Percentiles rank a stretch among this genome's conserved stretches.
Conservation (phyloP, 1,140 invertebrate genomes). For the Nylanderia fulva region DNA sequence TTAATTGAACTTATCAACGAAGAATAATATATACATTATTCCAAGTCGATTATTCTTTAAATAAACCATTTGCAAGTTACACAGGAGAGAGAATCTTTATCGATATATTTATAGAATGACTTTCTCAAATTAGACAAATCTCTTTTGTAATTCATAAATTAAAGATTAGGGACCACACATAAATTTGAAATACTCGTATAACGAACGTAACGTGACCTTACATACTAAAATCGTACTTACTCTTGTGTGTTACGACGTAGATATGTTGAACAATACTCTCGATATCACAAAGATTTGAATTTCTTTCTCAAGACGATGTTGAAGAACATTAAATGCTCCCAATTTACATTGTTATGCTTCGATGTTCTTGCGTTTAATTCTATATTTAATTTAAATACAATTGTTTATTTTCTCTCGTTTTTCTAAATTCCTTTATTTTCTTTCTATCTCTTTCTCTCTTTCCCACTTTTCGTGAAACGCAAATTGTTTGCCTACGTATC, state of each 20-base stretch:
- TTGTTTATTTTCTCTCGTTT: not conserved
- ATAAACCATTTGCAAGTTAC: not conserved
- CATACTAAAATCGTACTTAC: conserved; percentile 25
- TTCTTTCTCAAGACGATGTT: conserved; percentile 11
- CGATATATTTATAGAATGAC: too few relatives aligned
- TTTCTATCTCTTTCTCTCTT: conserved; percentile 11
- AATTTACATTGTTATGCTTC: conserved; percentile 15
- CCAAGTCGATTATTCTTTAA: not conserved
- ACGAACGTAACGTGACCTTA: not conserved
- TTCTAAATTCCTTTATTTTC: conserved; percentile 3
- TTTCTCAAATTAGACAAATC: too few relatives aligned
- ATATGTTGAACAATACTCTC: not conserved
- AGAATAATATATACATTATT: not conserved
- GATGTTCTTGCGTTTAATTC: not conserved
- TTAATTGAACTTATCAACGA: not conserved
- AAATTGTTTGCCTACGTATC: not conserved
- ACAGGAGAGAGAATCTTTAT: too few relatives aligned
- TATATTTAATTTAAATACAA: not conserved
- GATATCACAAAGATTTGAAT: not conserved
- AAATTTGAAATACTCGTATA: not conserved
- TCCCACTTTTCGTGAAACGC: not conserved
- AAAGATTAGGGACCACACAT: not conserved
- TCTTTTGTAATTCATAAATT: too few relatives aligned
- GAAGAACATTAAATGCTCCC: not conserved
- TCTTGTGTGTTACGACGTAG: not conserved